Base-by-base conservation (phyloP, 2,888 invertebrate species). In the Zygothrica quintamaculata region DNA sequence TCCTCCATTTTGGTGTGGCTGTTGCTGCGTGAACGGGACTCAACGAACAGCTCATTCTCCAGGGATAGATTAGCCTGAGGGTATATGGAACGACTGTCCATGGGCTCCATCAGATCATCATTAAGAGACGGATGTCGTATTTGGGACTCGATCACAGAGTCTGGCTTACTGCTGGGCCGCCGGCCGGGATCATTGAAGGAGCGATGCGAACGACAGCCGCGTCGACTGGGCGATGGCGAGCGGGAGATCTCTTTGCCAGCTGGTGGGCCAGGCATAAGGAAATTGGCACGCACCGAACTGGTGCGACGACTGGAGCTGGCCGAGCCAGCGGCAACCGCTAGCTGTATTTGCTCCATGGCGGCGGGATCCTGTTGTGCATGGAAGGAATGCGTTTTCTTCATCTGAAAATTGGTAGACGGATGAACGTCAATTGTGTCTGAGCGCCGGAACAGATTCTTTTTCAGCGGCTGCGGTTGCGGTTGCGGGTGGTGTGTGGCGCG, bases 351-450 rank as follows among this genome's bases (percentile, higher is more conserved):
- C 59, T 90, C 90, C 84, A 90, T 78, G 55, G 89, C 80, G 58
- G 90, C 82, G 60, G 88, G 84, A 62, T 91, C 91, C 74, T 91
- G 90, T 69, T 91, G 91, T 16, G 90, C 88, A 78, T 91, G 91
- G 80, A 91, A 91, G 59, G 91, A 91, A 70, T 91, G 90, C 71
- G 91, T 91, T 77, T 91, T 91, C 79, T 91, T 89, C 87, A 91
- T 89, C 88, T 90, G 90, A 85, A 90, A 91, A 87, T 87, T 88
- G 84, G 90, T 89, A 87, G 89, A 88, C 74, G 90, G 89, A 87
- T 90, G 90, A 75, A 90, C 90, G 85, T 91, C 90, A 86, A 91
- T 88, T 60, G 91, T 91, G 78, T 91, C 91, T 55, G 91, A 91
- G 64, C 91, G 90, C 62, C 91, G 89, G 71, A 91, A 90, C 46